Base-by-base conservation (phyloP, 2,113 vertebrate genomes). In the Sceloporus tristichus region DNA sequence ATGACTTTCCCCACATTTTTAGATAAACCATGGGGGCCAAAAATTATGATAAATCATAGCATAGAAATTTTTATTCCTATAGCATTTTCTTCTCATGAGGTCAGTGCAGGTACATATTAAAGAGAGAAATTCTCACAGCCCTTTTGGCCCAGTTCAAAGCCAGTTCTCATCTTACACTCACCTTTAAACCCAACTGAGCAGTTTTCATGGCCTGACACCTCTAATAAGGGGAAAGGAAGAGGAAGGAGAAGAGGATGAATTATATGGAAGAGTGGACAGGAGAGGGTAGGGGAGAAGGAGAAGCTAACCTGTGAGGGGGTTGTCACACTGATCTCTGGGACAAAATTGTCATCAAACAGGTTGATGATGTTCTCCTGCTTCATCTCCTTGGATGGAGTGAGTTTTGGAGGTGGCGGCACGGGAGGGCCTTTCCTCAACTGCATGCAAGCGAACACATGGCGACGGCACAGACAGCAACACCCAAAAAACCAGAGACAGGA, bases 321-420 rank as follows among this genome's bases (percentile, higher is more conserved):
- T 89, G 98, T 99, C 96, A 99, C 97, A 95, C 97, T 99, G 97
- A 99, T 98, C 93, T 99, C 97, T 0, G 99, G 98, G 93, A 98
- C 95, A 94, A 98, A 97, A 91, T 98, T 97, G 95, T 99, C 98
- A 93, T 98, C 99, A 97, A 99, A 99, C 93, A 99, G 97, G 96
- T 96, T 98, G 96, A 99, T 97, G 96, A 99, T 99, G 97, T 98
- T 98, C 92, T 99, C 98, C 93, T 98, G 97, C 97, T 99, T 98
- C 97, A 99, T 87, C 84, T 99, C 99, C 97, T 98, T 98, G 91
- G 97, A 99, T 10, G 99, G 99, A 89, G 98, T 99, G 95, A 98
- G 97, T 98, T 98, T 99, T 91, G 98, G 98, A 95, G 99, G 99
- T 89, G 98, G 99, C 95, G 99, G 99, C 95, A 99, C 97, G 27